phyloP scores from a whole-genome alignment of 2,888 invertebrate species.

The Rhingia rostrata region DNA sequence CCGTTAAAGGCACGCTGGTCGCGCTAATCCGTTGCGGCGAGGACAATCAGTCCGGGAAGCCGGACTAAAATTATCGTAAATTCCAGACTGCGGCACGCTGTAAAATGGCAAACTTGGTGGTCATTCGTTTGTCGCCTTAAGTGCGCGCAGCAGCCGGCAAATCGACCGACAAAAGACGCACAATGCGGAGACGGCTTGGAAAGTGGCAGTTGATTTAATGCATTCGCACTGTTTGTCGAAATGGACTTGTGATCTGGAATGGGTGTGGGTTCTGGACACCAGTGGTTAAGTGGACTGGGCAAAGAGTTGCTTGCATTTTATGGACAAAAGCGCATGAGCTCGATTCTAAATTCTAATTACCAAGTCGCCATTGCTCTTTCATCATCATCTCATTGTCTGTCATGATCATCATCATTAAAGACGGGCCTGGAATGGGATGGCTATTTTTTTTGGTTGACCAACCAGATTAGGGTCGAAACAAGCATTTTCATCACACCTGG shows the following conservation, averaged over 20 bases:
- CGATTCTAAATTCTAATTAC: conserved; percentile 58
- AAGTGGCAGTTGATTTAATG: conserved; percentile 62
- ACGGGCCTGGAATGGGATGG: neutral
- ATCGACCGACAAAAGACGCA: conserved; percentile 55
- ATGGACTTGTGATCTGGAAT: conserved; percentile 51
- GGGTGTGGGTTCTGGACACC: conserved; percentile 41
- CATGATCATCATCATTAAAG: conserved; percentile 59
- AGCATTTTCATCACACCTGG: conserved; percentile 67
- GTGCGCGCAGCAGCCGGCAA: conserved; percentile 27
- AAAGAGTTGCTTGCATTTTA: conserved; percentile 4
- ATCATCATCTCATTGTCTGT: conserved; percentile 7
- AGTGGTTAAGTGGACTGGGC: conserved; percentile 32
- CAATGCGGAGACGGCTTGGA: conserved; percentile 1
- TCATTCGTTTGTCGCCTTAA: conserved; percentile 53
- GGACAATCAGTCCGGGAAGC: neutral
- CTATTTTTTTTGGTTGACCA: conserved; percentile 43
- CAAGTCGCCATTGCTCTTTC: conserved; percentile 58
- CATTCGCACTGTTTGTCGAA: conserved; percentile 52
- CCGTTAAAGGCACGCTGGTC: conserved; percentile 38
- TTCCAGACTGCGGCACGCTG: conserved; percentile 38
- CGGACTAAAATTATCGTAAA: conserved; percentile 68
- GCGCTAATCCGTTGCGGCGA: conserved; percentile 31
- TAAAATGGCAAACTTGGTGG: conserved; percentile 46
- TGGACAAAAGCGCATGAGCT: conserved; percentile 26
- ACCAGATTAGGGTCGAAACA: conserved; percentile 58